Base-by-base conservation (phyloP, 2,113 vertebrate genomes). In the Meleagris gallopavo region DNA sequence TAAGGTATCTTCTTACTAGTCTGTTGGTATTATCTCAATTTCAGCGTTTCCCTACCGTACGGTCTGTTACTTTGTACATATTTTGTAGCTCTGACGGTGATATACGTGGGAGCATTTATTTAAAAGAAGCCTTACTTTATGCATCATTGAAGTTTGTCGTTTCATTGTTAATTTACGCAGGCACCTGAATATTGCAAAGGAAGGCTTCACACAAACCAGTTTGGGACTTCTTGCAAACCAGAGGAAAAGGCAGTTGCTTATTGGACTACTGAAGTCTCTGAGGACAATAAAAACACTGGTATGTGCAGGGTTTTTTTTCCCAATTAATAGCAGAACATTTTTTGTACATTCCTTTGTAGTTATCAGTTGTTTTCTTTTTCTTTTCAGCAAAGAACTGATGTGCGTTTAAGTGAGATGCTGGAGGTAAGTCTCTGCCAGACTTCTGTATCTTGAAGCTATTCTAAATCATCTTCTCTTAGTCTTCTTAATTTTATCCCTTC, bases 281-380 rank as follows among this genome's bases (percentile, higher is more conserved):
- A 98, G 99, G 97, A 99, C 99, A 95, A 99, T 99, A 97, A 99
- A 99, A 97, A 99, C 99, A 18, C 95, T 99, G 98, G 99, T 99
- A 98, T 45, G 83, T 95, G 64, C 24, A 29, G 14, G 25, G 41
- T 43, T 69, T 36, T 32, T 79, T 79, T 32, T 79, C 72, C 91
- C 72, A 38, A 94, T 90, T 25, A 77, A 36, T 77, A 13, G 50
- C 65, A 86, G 86, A 92, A 54, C 54, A 25, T 9, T 75, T 82
- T 54, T 80, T 61, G 21, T 83, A 88, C 1, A 32, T 74, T 94
- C 71, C 25, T 75, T 7, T 38, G 2, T 55, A 60, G 10, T 97
- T 18, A 87, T 32, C 11, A 22, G 14, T 36, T 2, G 13, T 60
- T 54, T 14, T 12, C 15, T 45, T 57, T 83, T 43, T 65, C 80